Percentiles rank a stretch among this genome's conserved stretches.
Evolutionary conservation across 2,113 vertebrate genomes (phyloP).

Genomic region (Myodes glareolus): DNA sequence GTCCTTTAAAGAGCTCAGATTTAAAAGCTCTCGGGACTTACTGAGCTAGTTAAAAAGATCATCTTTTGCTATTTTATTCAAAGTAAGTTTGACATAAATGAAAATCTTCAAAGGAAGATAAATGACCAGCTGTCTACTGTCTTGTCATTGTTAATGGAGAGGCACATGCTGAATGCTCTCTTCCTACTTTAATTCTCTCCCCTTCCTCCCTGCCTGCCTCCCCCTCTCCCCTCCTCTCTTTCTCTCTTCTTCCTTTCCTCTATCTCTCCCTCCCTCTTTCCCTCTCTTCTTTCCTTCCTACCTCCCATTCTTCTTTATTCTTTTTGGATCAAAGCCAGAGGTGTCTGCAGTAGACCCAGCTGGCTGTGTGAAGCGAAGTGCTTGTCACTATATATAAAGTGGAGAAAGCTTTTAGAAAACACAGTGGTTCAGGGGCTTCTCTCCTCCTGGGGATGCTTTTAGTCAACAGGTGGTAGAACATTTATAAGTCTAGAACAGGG

Average conservation of each 20-base stretch:
- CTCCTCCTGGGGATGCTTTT: background rate
- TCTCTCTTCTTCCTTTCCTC: background rate
- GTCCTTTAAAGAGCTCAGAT: constrained; percentile 14
- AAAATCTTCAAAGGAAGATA: constrained; percentile 59
- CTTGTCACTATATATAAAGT: background rate
- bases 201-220: rapidly evolving
- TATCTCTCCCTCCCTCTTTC: rapidly evolving
- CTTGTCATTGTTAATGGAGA: constrained; percentile 9
- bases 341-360: background rate
- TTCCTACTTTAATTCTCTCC: background rate
- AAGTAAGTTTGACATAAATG: constrained; percentile 55
- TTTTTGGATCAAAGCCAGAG: background rate
- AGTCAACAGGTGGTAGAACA: background rate
- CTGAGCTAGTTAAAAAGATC: constrained; percentile 47
- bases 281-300: background rate
- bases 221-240: rapidly evolving
- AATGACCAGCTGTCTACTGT: background rate
- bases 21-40: constrained; percentile 43
- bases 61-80: constrained; percentile 64
- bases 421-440: background rate
- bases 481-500: background rate
- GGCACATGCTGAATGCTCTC: background rate
- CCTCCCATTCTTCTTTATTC: background rate
- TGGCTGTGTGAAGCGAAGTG: background rate
- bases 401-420: background rate